Percentiles rank a stretch among this genome's conserved stretches.
Conservation (phyloP, 2,113 vertebrate species). For the Gavialis gangeticus region DNA sequence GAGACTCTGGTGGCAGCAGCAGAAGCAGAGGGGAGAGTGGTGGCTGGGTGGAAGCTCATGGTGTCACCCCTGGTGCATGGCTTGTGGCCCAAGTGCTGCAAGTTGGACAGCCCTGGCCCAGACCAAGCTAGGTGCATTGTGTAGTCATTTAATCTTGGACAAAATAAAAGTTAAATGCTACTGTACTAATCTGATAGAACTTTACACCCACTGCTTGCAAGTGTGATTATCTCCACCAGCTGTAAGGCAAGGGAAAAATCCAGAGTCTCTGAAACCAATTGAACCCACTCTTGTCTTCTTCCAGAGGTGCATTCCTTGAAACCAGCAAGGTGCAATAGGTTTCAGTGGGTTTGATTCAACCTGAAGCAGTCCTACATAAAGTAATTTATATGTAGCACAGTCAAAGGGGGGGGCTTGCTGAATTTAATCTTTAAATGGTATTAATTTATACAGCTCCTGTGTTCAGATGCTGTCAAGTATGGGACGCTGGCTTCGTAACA, state of each 20-base stretch:
- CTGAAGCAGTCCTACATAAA: background rate
- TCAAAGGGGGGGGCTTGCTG: background rate
- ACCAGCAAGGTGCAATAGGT: background rate
- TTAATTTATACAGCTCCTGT: fast-evolving
- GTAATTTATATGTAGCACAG: background rate
- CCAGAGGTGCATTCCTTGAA: background rate
- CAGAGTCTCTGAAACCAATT: background rate
- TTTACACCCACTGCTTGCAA: background rate
- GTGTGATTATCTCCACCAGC: background rate
- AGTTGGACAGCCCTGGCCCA: background rate
- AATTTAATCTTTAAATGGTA: fast-evolving
- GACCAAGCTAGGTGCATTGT: background rate
- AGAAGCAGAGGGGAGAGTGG: too few relatives aligned
- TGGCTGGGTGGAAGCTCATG: too few relatives aligned
- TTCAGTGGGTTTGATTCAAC: background rate
- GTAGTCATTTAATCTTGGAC: background rate
- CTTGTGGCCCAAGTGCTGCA: too few relatives aligned
- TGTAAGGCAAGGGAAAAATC: background rate
- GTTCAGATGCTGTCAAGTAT: background rate
- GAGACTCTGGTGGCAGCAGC: too few relatives aligned
- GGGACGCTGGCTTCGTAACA: fast-evolving
- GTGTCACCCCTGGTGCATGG: too few relatives aligned
- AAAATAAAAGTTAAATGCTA: background rate
- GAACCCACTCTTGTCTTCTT: background rate
- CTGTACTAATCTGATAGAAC: background rate